Evolutionary conservation across 1,140 invertebrate genomes (phyloP).

Genomic region (Drosophila rhopaloa): DNA sequence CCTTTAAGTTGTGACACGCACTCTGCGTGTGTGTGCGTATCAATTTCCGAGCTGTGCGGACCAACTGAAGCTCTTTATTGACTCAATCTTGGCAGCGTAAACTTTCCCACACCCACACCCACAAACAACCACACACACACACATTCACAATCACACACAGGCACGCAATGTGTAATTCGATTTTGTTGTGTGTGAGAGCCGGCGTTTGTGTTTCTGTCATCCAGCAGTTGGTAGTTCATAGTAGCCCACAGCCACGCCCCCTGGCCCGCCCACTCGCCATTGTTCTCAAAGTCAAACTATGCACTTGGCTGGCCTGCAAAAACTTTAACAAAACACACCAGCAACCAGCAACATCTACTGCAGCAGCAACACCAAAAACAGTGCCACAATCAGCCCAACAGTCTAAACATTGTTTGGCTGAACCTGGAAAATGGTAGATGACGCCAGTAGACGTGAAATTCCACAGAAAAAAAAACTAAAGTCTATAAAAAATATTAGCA

Average conservation of each 20-base stretch:
- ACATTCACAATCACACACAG: constrained; percentile 35
- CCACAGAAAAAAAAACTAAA: constrained; percentile 4
- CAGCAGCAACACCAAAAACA: constrained; percentile 26
- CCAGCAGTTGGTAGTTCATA: constrained; percentile 32
- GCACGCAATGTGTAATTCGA: constrained; percentile 65
- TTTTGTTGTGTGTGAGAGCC: constrained; percentile 48
- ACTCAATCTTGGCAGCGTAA: constrained; percentile 75
- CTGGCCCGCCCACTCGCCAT: constrained; percentile 24
- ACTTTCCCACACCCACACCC: constrained; percentile 59
- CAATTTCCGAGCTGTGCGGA: constrained; percentile 60
- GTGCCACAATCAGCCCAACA: constrained; percentile 38
- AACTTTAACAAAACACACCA: constrained; percentile 64
- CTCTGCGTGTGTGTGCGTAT: constrained; percentile 53
- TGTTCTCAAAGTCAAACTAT: constrained; percentile 66
- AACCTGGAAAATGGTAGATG: constrained; percentile 33
- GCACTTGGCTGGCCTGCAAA: constrained; percentile 65
- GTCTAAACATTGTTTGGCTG: constrained; percentile 38
- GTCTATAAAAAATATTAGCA: no score
- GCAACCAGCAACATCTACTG: constrained; percentile 18
- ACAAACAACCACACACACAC: constrained; percentile 30
- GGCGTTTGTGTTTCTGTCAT: constrained; percentile 51
- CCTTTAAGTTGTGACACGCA: constrained; percentile 33
- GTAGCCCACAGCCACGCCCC: background rate
- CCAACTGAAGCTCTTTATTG: constrained; percentile 71
- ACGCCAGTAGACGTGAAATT: background rate